A percentile compares a stretch with the other conserved stretches of the same genome.
These are phyloP conservation scores for Kobus ellipsiprymnus DNA, from an alignment of 2,113 vertebrate genomes.

Conservation along the genomic window DNA sequence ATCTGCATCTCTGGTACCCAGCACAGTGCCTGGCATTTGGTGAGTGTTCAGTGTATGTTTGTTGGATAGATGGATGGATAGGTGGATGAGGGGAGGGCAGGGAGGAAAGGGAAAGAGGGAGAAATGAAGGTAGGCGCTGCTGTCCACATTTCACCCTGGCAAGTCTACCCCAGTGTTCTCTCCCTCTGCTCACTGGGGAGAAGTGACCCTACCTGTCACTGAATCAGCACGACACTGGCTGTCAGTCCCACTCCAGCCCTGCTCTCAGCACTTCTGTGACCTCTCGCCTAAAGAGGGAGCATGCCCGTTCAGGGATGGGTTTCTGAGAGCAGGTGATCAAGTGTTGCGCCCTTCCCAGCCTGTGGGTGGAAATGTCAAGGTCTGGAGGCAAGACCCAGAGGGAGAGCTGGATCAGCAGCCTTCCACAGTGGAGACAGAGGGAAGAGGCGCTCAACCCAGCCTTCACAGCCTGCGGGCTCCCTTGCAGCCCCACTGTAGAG, in stretches of 20 bases:
- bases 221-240: neutral
- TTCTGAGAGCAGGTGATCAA: neutral
- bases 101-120: neutral
- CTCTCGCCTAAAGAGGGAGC: neutral
- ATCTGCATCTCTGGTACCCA: neutral
- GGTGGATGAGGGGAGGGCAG: neutral
- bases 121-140: neutral
- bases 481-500: fast-evolving
- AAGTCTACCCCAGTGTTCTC: neutral
- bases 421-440: neutral
- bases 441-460: neutral
- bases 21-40: neutral
- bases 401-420: neutral
- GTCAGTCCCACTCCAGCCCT: neutral
- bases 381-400: neutral
- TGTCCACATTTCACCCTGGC: neutral
- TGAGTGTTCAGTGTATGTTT: neutral
- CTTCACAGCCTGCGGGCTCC: neutral
- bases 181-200: neutral
- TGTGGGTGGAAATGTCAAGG: neutral
- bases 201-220: neutral
- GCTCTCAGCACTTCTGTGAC: neutral
- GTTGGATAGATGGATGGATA: neutral
- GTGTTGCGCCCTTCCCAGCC: neutral
- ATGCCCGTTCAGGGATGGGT: neutral